Base-by-base conservation (phyloP, 2,888 invertebrate species). In the Eupithecia inturbata region DNA sequence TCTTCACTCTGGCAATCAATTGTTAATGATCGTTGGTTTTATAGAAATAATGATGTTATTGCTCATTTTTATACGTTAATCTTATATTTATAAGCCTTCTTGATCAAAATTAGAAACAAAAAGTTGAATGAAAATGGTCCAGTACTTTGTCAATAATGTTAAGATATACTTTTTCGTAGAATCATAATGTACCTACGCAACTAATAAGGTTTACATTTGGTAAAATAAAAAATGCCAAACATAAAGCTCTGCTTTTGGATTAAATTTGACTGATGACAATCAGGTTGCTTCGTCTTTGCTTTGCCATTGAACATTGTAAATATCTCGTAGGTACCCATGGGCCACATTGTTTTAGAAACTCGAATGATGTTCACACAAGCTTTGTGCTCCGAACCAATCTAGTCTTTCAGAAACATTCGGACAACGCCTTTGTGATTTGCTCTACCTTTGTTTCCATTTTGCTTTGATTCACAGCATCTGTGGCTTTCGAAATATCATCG, bases 41-140 rank as follows among this genome's bases (percentile, higher is more conserved):
- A 49, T 72, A 70, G 62, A 45, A 70, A 66, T 63, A 68, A 53
- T 69, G 67, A 67, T 75, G 68, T 67, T 72, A 73, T 67, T 67
- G 73, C 76, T 73, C 73, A 71, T 73, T 49, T 68, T 22, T 75
- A 75, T 77, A 79, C 77, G 79, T 78, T 78, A 79, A 83, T 82
- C 78, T 81, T 80, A 77, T 78, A 79, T 82, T 84, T 83, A 84
- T 83, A 84, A 84, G 78, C 73, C 76, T 73, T n/a, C 88, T 88
- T 83, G 84, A 91, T 91, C 90, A 92, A 91, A 91, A 88, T 88
- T 89, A 89, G 89, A 88, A 91, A 91, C 89, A 89, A 92, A 89
- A 67, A 68, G 60, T 84, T 80, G 83, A 82, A 82, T 83, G 84
- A 86, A 87, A 90, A 92, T 89, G 94, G 93, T 94, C 94, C 93